Evolutionary conservation across 2,113 vertebrate genomes (phyloP).

Genomic region (Takifugu flavidus): DNA sequence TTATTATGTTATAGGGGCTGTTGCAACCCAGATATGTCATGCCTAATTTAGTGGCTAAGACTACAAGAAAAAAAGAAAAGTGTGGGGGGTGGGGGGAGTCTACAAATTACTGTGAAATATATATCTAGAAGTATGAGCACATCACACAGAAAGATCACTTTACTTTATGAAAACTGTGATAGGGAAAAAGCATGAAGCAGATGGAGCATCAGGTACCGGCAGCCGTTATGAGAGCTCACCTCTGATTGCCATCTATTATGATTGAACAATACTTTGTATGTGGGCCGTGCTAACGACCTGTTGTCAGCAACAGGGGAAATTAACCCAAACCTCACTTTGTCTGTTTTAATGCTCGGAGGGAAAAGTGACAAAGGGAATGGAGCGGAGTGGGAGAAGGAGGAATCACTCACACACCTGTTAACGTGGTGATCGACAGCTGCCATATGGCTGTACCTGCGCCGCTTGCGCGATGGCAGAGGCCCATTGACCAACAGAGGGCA

Average conservation of each 20-base stretch:
- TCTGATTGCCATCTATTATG: conserved; percentile 68
- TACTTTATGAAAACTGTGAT: conserved; percentile 1
- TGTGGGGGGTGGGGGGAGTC: conserved; percentile 19
- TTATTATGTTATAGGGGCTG: conserved; percentile 56
- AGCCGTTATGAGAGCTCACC: conserved; percentile 57
- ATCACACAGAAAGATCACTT: conserved; percentile 24
- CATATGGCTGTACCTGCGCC: conserved; percentile 50
- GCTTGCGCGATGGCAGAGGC: conserved; percentile 8
- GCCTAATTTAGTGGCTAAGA: conserved; percentile 69
- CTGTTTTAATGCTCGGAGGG: conserved; percentile 40
- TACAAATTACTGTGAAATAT: conserved; percentile 52
- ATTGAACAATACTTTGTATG: conserved; percentile 65
- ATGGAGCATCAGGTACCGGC: conserved; percentile 65
- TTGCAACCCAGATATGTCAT: conserved; percentile 71
- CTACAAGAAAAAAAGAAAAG: conserved; percentile 32
- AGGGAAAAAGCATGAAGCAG: conserved; percentile 27
- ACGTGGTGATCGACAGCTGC: conserved; percentile 58
- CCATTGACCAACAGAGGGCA: conserved; percentile 67
- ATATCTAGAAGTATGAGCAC: conserved; percentile 27
- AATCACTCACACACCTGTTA: conserved; percentile 62
- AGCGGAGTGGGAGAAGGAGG: conserved; percentile 22
- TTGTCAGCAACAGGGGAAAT: conserved; percentile 67
- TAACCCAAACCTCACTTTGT: conserved; percentile 53
- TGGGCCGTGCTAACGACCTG: conserved; percentile 59
- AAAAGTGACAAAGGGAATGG: conserved; percentile 45